Evolutionary conservation across 2,888 invertebrate species (phyloP).

Genomic region (Leptinotarsa rubiginosa): DNA sequence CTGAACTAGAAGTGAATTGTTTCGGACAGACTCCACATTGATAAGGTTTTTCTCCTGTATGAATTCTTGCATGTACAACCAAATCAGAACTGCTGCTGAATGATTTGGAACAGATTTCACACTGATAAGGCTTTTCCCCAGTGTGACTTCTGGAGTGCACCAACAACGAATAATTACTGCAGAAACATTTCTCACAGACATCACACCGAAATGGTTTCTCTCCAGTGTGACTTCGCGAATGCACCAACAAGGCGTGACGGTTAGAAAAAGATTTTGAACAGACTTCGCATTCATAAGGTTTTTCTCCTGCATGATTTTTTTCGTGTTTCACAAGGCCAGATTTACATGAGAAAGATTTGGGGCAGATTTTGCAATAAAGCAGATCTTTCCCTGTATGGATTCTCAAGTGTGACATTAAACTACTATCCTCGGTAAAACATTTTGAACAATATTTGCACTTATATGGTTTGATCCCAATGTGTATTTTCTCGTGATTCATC

Average conservation of each 20-base stretch:
- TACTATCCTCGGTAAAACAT: background rate
- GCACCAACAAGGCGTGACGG: background rate
- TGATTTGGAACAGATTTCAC: constrained; percentile 10
- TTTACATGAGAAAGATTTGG: background rate
- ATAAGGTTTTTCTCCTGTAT: constrained; percentile 2
- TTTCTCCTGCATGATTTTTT: background rate
- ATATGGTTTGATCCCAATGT: background rate
- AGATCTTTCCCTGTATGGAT: background rate
- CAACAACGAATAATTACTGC: background rate
- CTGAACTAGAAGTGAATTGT: background rate
- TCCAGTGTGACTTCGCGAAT: constrained; percentile 2
- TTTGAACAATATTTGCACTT: background rate
- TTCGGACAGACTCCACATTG: background rate
- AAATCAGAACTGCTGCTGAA: background rate
- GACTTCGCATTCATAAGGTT: background rate
- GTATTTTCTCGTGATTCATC: background rate
- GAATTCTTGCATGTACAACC: background rate
- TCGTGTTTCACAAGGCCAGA: background rate
- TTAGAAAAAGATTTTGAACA: background rate
- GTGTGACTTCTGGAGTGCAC: constrained; percentile 24
- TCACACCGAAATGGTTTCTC: constrained; percentile 20
- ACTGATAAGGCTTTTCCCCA: constrained; percentile 16
- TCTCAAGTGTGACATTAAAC: background rate
- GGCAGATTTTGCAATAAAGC: background rate
- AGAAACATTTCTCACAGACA: constrained; percentile 20